Evolutionary conservation across 2,113 vertebrate genomes (phyloP).

Genomic region (Gorsachius goisagi): DNA sequence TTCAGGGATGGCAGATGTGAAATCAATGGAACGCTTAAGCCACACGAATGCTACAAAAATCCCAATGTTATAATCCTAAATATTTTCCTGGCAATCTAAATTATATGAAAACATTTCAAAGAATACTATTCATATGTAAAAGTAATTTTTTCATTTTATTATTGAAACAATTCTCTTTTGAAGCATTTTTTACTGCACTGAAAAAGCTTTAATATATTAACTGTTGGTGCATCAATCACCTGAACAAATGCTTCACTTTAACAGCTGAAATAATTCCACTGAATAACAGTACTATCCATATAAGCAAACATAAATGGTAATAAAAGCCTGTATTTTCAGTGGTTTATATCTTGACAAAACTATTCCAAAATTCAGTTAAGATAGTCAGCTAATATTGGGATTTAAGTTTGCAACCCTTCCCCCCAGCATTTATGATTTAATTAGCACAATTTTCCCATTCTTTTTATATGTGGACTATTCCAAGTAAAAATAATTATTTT

Average conservation of each 20-base stretch:
- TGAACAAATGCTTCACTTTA: neutral
- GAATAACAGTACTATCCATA: neutral
- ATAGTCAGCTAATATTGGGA: neutral
- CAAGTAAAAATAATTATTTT: neutral
- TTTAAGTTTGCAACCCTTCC: neutral
- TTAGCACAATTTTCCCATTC: neutral
- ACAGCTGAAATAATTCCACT: neutral
- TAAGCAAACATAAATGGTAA: neutral
- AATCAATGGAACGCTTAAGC: neutral
- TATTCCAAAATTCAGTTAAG: neutral
- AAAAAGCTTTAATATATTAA: neutral
- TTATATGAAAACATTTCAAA: neutral
- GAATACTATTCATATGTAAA: neutral
- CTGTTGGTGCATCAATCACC: neutral
- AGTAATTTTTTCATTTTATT: neutral
- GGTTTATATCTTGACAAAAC: neutral
- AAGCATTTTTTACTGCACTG: neutral
- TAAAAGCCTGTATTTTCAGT: neutral
- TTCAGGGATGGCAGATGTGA: neutral
- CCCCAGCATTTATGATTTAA: neutral
- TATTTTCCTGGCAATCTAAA: neutral
- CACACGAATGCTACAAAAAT: neutral
- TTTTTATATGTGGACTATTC: neutral
- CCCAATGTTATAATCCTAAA: neutral
- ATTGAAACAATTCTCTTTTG: neutral